Conservation (phyloP, 2,113 vertebrate genomes). For the Cephalopholis sonnerati region DNA sequence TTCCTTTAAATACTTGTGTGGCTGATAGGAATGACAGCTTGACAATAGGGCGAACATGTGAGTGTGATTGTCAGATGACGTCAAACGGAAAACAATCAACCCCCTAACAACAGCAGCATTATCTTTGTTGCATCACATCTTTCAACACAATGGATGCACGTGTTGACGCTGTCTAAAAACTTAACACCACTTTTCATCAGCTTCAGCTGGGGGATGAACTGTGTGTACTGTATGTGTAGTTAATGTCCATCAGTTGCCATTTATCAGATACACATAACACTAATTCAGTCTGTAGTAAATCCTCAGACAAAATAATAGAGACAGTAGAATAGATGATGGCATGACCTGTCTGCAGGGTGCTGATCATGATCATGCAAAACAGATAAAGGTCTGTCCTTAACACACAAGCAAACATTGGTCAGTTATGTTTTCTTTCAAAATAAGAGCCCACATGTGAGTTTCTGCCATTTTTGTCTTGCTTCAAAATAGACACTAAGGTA, state of each 20-base stretch:
- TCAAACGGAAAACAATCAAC: neutral
- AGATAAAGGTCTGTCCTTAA: neutral
- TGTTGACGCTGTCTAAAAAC: neutral
- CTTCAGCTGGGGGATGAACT: neutral
- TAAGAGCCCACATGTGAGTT: neutral
- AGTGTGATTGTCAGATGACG: neutral
- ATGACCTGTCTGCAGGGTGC: neutral
- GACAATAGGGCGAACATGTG: neutral
- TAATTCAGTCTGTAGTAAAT: neutral
- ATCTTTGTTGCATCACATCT: neutral
- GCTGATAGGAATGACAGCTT: neutral
- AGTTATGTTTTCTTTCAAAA: neutral
- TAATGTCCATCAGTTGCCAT: neutral
- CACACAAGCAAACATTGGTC: neutral
- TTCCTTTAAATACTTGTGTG: neutral
- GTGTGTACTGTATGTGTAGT: too few relatives aligned
- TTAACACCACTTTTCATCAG: neutral
- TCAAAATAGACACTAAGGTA: neutral
- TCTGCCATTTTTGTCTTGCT: neutral
- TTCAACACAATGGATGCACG: neutral
- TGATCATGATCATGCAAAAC: neutral
- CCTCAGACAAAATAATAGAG: neutral
- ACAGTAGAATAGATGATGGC: neutral
- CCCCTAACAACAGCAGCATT: neutral
- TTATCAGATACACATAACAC: neutral